Evolutionary conservation across 2,113 vertebrate genomes (phyloP).

Genomic region (Calidris pygmaea): DNA sequence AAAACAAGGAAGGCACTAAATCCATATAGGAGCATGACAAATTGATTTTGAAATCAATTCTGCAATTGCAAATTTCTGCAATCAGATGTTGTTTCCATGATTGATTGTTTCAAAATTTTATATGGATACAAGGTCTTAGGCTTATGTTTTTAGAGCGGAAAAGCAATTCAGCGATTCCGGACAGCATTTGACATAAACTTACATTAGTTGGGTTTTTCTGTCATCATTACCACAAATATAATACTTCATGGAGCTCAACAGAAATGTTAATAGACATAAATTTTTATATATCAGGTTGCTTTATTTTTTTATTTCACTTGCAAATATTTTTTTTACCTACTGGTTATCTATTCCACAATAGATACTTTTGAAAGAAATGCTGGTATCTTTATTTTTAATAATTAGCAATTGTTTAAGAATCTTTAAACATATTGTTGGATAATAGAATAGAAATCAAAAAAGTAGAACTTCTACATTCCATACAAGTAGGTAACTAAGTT

Average conservation of each 20-base stretch:
- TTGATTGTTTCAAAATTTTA: conserved; percentile 41
- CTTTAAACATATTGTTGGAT: not conserved
- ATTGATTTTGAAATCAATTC: conserved; percentile 42
- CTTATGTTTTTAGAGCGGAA: not conserved
- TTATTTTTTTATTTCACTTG: not conserved
- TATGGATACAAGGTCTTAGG: not conserved
- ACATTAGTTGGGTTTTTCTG: not conserved
- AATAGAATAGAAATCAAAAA: not conserved
- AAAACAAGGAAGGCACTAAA: conserved; percentile 48
- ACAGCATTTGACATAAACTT: not conserved
- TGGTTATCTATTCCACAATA: not conserved
- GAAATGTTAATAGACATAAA: not conserved
- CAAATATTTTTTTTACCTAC: not conserved
- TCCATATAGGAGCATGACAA: conserved; percentile 30
- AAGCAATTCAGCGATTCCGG: not conserved
- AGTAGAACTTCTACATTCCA: not conserved
- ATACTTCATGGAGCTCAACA: not conserved
- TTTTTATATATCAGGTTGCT: not conserved
- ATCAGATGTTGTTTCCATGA: conserved; percentile 6
- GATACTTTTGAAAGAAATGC: not conserved
- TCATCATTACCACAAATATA: not conserved
- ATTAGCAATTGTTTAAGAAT: not conserved
- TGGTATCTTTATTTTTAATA: not conserved
- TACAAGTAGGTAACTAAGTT: not conserved
- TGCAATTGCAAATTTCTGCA: conserved; percentile 5